These are phyloP conservation scores for Ochotona curzoniae DNA, from an alignment of 2,113 vertebrate species.

Conservation along the genomic window DNA sequence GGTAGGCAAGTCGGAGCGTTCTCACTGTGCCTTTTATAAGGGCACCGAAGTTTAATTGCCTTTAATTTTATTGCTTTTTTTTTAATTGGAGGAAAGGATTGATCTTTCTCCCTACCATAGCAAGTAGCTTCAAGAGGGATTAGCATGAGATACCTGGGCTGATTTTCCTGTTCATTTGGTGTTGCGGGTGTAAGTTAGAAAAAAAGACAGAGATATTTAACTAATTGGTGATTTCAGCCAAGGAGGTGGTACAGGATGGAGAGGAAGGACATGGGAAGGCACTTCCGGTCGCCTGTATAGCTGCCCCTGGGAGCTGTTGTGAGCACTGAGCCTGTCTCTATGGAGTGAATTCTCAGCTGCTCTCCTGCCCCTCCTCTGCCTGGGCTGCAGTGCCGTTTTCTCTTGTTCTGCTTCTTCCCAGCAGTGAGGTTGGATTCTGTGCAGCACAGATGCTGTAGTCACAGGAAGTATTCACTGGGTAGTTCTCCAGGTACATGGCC, in stretches of 20 bases:
- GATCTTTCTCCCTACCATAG: not conserved
- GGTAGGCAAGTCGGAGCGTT: constrained; percentile 83
- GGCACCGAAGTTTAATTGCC: constrained; percentile 32
- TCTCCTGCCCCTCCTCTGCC: rapidly evolving
- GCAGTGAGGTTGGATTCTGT: not conserved
- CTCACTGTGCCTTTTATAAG: not conserved
- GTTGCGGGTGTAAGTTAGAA: not conserved
- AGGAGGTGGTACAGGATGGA: not conserved
- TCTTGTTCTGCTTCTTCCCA: not conserved
- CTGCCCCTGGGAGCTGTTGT: not conserved
- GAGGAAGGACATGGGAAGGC: not conserved
- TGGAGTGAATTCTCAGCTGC: no score
- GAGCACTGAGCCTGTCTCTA: rapidly evolving
- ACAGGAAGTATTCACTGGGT: not conserved
- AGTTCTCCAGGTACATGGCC: not conserved
- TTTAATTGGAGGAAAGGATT: constrained; percentile 2
- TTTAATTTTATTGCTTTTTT: constrained; percentile 52
- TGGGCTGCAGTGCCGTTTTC: not conserved
- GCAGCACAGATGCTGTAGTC: not conserved
- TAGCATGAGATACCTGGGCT: not conserved
- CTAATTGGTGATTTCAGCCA: not conserved
- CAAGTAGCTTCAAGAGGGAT: not conserved
- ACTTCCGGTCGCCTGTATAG: rapidly evolving
- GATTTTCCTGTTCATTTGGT: not conserved
- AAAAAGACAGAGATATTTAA: no score